A percentile compares a stretch with the other conserved stretches of the same genome.
Conservation (phyloP, 2,888 invertebrate genomes). For the Drosophila parthenogenetica region DNA sequence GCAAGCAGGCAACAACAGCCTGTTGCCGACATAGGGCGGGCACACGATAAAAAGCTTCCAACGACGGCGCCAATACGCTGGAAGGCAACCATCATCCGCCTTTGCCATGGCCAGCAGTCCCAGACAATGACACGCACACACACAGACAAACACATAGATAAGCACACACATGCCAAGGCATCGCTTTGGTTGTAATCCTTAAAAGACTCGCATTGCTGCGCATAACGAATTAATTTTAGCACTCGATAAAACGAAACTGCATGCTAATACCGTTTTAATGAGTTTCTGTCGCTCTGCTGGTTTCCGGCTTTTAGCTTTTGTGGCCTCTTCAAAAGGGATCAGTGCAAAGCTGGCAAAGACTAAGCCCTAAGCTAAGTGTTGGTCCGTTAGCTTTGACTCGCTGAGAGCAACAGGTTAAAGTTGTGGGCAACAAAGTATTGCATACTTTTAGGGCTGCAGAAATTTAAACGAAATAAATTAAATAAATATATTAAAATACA, state of each 20-base stretch:
- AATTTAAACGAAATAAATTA: not conserved
- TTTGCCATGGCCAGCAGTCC: constrained; percentile 33
- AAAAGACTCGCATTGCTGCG: constrained; percentile 46
- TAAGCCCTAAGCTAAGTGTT: constrained; percentile 48
- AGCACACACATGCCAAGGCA: constrained; percentile 16
- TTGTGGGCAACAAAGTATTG: constrained; percentile 20
- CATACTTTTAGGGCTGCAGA: constrained; percentile 39
- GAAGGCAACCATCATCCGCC: constrained; percentile 43
- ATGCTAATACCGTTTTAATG: constrained; percentile 72
- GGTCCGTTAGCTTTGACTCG: constrained; percentile 41
- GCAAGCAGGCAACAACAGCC: constrained; percentile 50
- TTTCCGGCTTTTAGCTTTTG: constrained; percentile 26
- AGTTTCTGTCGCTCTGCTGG: constrained; percentile 53
- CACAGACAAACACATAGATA: not conserved
- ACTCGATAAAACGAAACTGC: constrained; percentile 63
- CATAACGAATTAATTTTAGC: constrained; percentile 63
- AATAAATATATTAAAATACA: not conserved
- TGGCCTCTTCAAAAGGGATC: constrained; percentile 39
- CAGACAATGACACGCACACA: constrained; percentile 55
- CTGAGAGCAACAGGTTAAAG: constrained; percentile 45
- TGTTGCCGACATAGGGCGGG: constrained; percentile 62
- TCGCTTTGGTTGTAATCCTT: constrained; percentile 11
- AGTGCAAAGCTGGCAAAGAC: constrained; percentile 21
- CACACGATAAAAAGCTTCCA: constrained; percentile 36
- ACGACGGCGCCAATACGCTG: constrained; percentile 62